Evolutionary conservation across 2,888 invertebrate genomes (phyloP).

Genomic region (Vesta saturnalis): DNA sequence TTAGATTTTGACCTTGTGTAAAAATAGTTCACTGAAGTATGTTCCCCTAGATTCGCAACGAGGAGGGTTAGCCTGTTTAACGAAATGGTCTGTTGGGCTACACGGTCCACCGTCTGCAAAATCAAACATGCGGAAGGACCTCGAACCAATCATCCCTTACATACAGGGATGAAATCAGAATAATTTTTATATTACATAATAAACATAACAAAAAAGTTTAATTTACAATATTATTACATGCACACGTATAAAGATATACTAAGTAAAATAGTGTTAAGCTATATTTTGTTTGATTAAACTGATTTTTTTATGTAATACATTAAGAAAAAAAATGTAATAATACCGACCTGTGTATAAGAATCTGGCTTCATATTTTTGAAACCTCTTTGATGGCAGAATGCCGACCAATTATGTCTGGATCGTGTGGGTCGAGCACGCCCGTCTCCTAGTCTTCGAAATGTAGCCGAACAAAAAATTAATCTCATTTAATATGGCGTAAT

Average conservation of each 20-base stretch:
- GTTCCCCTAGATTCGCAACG: conserved; percentile 60
- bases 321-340: conserved; percentile 7
- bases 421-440: conserved; percentile 59
- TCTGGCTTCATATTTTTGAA: conserved; percentile 35
- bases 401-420: conserved; percentile 61
- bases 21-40: conserved; percentile 62
- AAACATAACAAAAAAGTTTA: too few relatives aligned
- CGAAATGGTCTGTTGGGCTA: conserved; percentile 52
- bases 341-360: conserved; percentile 33
- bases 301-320: not conserved
- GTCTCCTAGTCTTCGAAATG: conserved; percentile 45
- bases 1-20: conserved; percentile 59
- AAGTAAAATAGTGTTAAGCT: too few relatives aligned
- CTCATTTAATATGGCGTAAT: conserved; percentile 45
- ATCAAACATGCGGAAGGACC: conserved; percentile 56
- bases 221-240: too few relatives aligned
- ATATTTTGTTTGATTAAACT: not conserved
- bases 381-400: conserved; percentile 56
- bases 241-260: too few relatives aligned
- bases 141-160: conserved; percentile 45
- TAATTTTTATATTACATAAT: too few relatives aligned
- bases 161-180: conserved; percentile 45
- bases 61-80: conserved; percentile 53
- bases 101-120: conserved; percentile 50
- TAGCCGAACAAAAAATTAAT: conserved; percentile 54